phyloP scores from a whole-genome alignment of 1,140 invertebrate genomes.

The Schmidtea mediterranea region DNA sequence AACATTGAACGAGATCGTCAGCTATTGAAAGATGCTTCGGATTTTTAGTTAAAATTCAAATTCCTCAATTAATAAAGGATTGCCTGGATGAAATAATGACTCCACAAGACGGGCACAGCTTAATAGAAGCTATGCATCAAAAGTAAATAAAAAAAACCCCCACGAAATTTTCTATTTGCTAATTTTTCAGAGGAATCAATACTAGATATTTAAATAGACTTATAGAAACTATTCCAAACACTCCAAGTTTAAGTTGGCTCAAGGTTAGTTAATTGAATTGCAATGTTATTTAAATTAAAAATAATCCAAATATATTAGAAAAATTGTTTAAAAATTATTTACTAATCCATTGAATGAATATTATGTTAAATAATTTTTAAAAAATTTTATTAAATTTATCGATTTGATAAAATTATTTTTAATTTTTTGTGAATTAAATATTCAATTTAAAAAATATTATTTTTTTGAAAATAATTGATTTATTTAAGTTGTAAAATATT shows the following conservation, averaged over 20 bases:
- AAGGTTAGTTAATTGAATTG: slow-evolving; percentile 23
- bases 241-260: slow-evolving; percentile 33
- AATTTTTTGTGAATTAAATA: too few relatives aligned
- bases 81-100: slow-evolving; percentile 64
- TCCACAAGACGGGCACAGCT: slow-evolving; percentile 70
- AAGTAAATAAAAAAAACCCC: slow-evolving; percentile 14
- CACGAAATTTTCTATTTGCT: slow-evolving; percentile 3
- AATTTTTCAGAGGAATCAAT: slow-evolving; percentile 48
- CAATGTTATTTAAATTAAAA: neutral
- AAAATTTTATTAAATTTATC: too few relatives aligned
- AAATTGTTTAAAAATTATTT: neutral
- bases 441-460: too few relatives aligned
- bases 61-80: slow-evolving; percentile 68
- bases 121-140: slow-evolving; percentile 68
- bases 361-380: neutral
- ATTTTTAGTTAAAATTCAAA: slow-evolving; percentile 65
- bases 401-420: too few relatives aligned
- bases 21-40: slow-evolving; percentile 68
- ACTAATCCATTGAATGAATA: neutral
- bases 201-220: slow-evolving; percentile 54
- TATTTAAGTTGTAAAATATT: too few relatives aligned
- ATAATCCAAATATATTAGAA: neutral
- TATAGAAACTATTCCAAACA: slow-evolving; percentile 5
- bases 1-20: slow-evolving; percentile 50
- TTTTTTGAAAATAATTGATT: too few relatives aligned